Evolutionary conservation across 2,888 invertebrate species (phyloP).

Genomic region (Drosophila colorata): DNA sequence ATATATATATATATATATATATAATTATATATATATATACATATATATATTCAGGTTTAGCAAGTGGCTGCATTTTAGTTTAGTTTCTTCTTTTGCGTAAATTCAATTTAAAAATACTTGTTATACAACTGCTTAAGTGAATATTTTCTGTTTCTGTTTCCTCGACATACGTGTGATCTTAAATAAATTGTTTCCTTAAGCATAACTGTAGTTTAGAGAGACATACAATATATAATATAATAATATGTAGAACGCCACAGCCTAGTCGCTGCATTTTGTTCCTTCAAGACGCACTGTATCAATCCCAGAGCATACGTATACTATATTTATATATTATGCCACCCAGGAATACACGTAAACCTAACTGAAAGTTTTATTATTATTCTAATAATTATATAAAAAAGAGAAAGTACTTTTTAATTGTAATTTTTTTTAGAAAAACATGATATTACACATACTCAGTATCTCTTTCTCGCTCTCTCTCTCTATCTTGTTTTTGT

Average conservation of each 20-base stretch:
- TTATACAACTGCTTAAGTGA: too few relatives aligned
- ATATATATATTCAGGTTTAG: slow-evolving; percentile 16
- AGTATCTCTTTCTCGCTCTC: not conserved
- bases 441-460: slow-evolving; percentile 1
- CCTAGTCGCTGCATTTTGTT: slow-evolving; percentile 44
- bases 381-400: slow-evolving; percentile 19
- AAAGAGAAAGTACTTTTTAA: slow-evolving; percentile 10
- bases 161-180: slow-evolving; percentile 39
- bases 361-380: slow-evolving; percentile 38
- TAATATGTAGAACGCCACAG: slow-evolving; percentile 11
- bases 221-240: slow-evolving; percentile 2
- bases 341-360: slow-evolving; percentile 52
- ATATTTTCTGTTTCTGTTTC: slow-evolving; percentile 16
- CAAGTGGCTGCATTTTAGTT: slow-evolving; percentile 48
- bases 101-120: slow-evolving; percentile 8
- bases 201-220: slow-evolving; percentile 15
- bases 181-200: slow-evolving; percentile 33
- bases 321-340: slow-evolving; percentile 25
- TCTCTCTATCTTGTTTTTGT: not conserved
- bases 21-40: slow-evolving; percentile 13
- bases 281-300: slow-evolving; percentile 17
- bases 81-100: slow-evolving; percentile 2
- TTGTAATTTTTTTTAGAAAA: slow-evolving; percentile 8
- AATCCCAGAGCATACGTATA: slow-evolving; percentile 7
- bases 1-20: slow-evolving; percentile 12